These are phyloP conservation scores for Eurystomus glaucurus DNA, from an alignment of 2,797 vertebrate species.

Conservation along the genomic window DNA sequence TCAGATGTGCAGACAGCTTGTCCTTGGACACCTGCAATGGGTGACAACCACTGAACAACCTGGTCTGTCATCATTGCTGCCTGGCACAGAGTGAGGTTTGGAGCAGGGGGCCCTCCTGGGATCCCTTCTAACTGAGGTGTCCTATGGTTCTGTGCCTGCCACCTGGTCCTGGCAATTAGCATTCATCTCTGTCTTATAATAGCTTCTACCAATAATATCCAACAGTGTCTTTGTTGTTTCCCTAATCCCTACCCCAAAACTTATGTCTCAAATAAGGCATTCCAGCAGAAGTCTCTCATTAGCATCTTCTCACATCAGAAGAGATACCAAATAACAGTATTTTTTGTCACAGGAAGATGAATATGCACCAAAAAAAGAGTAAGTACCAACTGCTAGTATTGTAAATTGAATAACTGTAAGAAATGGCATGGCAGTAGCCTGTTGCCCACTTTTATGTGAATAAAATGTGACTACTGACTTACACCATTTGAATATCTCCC, in stretches of 20 bases:
- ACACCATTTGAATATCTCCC: background rate
- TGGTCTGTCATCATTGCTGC: accelerated
- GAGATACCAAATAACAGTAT: background rate
- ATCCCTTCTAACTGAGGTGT: background rate
- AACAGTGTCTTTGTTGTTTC: background rate
- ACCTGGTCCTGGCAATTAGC: background rate
- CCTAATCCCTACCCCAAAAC: background rate
- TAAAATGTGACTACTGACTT: background rate
- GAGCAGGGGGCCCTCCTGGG: background rate
- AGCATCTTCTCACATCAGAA: background rate
- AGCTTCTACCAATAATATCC: background rate
- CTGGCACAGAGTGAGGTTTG: background rate
- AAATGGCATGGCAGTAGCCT: background rate
- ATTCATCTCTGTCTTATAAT: background rate
- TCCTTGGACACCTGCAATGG: background rate
- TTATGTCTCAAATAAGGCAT: accelerated
- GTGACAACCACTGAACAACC: background rate
- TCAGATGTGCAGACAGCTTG: accelerated
- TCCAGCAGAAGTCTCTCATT: background rate
- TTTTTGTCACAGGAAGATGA: background rate
- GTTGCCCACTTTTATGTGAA: background rate
- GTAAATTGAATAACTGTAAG: background rate
- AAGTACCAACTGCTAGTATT: accelerated
- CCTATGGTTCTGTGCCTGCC: background rate
- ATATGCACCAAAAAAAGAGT: background rate